phyloP scores from a whole-genome alignment of 2,888 invertebrate species.

The Scaptomyza caliginosa region DNA sequence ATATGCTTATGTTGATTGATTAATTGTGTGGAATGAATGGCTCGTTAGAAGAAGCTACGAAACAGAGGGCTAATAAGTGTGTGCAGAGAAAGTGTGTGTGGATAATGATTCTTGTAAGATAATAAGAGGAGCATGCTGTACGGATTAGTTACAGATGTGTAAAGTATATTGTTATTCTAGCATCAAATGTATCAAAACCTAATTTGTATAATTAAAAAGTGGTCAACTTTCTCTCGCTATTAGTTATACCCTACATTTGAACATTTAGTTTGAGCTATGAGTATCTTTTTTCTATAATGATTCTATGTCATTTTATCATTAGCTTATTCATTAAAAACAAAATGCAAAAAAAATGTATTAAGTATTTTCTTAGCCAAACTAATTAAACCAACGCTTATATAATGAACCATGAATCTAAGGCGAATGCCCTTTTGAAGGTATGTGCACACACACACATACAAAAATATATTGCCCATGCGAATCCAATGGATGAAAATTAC shows the following conservation, averaged over 20 bases:
- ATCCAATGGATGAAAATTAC: constrained; percentile 49
- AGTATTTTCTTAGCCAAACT: constrained; percentile 47
- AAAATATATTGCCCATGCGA: background rate
- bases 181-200: background rate
- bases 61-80: background rate
- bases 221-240: background rate
- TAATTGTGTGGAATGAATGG: constrained; percentile 24
- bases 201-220: background rate
- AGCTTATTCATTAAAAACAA: constrained; percentile 62
- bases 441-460: background rate
- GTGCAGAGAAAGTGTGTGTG: constrained; percentile 11
- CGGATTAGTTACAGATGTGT: background rate
- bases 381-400: constrained; percentile 68
- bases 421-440: constrained; percentile 52
- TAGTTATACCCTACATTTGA: constrained; percentile 46
- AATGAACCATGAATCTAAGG: constrained; percentile 61
- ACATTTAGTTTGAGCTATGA: constrained; percentile 30
- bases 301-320: constrained; percentile 57
- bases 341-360: constrained; percentile 43
- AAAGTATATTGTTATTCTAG: background rate
- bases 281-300: constrained; percentile 57
- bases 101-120: background rate
- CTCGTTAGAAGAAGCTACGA: constrained; percentile 8
- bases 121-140: background rate
- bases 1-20: constrained; percentile 21